Percentiles rank a stretch among this genome's conserved stretches.
phyloP scores from a whole-genome alignment of 1,140 invertebrate genomes.

The Tetranychus cinnabarinus region DNA sequence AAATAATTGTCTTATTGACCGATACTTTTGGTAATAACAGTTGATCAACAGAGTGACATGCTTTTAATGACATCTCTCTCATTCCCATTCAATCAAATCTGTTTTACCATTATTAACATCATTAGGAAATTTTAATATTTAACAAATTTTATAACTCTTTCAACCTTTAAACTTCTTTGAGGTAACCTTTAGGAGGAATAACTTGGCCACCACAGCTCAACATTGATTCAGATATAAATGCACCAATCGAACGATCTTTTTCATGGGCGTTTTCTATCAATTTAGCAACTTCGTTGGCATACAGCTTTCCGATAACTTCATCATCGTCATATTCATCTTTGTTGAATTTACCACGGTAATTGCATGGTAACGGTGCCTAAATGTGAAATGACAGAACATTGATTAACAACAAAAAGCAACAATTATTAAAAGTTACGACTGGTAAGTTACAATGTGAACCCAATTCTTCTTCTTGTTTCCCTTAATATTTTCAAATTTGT shows the following conservation, averaged over 20 bases:
- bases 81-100: too few relatives aligned
- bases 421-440: too few relatives aligned
- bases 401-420: background rate
- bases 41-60: too few relatives aligned
- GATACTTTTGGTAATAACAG: too few relatives aligned
- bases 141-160: too few relatives aligned
- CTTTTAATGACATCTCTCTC: too few relatives aligned
- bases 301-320: slow-evolving; percentile 45
- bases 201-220: slow-evolving; percentile 95
- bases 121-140: too few relatives aligned
- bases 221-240: slow-evolving; percentile 81
- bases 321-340: slow-evolving; percentile 38
- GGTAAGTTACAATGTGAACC: slow-evolving; percentile 63
- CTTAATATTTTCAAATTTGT: slow-evolving; percentile 63
- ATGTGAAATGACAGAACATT: background rate
- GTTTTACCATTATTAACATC: too few relatives aligned
- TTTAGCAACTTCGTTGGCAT: slow-evolving; percentile 58
- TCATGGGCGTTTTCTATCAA: slow-evolving; percentile 34
- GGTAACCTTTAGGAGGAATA: slow-evolving; percentile 64
- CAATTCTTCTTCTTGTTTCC: slow-evolving; percentile 54
- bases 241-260: slow-evolving; percentile 37
- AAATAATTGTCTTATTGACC: too few relatives aligned
- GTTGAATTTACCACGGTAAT: slow-evolving; percentile 68
- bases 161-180: slow-evolving; percentile 46
- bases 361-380: slow-evolving; percentile 81